Percentiles rank a stretch among this genome's conserved stretches.
phyloP scores from a whole-genome alignment of 2,113 vertebrate genomes.

The Deroptyus accipitrinus region DNA sequence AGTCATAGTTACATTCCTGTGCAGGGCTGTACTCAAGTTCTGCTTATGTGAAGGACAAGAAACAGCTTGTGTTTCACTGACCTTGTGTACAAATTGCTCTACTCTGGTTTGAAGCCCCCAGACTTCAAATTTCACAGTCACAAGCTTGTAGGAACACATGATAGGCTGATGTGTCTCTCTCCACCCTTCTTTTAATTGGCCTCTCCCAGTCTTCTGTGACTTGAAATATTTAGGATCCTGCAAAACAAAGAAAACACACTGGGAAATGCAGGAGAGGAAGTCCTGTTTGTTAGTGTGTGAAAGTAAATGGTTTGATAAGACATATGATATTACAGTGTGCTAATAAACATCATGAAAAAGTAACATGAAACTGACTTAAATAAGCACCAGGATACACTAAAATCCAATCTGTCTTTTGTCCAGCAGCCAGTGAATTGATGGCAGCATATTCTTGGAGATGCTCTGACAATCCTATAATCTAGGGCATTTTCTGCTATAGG shows the following conservation, averaged over 20 bases:
- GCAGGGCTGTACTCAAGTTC: neutral
- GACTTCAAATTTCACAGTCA: constrained; percentile 97
- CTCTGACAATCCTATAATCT: neutral
- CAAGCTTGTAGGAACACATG: constrained; percentile 99
- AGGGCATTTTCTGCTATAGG: neutral
- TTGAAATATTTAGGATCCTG: constrained; percentile 93
- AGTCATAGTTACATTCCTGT: neutral
- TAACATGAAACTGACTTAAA: neutral
- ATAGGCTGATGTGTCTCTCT: constrained; percentile 89
- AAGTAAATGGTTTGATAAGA: neutral
- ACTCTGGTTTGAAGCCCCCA: constrained; percentile 98
- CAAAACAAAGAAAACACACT: neutral
- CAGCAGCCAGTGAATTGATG: neutral
- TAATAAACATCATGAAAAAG: neutral
- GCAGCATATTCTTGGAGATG: neutral
- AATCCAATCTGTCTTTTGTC: neutral
- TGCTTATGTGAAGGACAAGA: neutral
- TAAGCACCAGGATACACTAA: neutral
- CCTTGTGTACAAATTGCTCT: constrained; percentile 99
- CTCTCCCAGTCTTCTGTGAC: constrained; percentile 93
- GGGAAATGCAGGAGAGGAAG: neutral
- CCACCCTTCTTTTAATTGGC: constrained; percentile 92
- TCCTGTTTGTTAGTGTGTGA: neutral
- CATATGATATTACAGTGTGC: neutral
- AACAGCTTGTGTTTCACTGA: constrained; percentile 63